These are phyloP conservation scores for Scaptomyza pallida DNA, from an alignment of 1,140 invertebrate genomes.

Conservation along the genomic window DNA sequence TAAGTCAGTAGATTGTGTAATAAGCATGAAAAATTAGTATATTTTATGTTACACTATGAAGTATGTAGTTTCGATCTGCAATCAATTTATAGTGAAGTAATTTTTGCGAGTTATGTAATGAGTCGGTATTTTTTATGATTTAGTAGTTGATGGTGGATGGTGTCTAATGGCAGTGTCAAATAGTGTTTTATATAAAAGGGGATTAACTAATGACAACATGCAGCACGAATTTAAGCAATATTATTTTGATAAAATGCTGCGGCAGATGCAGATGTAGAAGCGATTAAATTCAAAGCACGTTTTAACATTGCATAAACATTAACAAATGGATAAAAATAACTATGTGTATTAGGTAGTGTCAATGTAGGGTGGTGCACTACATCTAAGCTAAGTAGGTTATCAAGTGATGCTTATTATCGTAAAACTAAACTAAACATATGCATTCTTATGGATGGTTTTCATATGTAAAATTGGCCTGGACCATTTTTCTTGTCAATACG, in stretches of 20 bases:
- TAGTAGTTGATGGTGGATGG: slow-evolving; percentile 12
- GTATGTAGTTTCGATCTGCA: neutral
- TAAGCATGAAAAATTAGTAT: slow-evolving; percentile 39
- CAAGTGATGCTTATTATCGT: slow-evolving; percentile 16
- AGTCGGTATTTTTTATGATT: slow-evolving; percentile 5
- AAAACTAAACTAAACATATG: slow-evolving; percentile 24
- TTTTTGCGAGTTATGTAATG: slow-evolving; percentile 1
- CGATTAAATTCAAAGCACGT: slow-evolving; percentile 2
- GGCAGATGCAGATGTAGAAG: neutral
- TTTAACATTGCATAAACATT: slow-evolving; percentile 2
- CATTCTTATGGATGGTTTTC: neutral
- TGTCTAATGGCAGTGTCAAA: slow-evolving; percentile 24
- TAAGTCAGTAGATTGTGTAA: slow-evolving; percentile 7
- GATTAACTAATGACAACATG: slow-evolving; percentile 6
- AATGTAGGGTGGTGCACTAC: slow-evolving; percentile 24
- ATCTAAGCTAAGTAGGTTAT: slow-evolving; percentile 9
- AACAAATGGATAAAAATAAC: neutral
- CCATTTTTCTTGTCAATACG: too few species aligned
- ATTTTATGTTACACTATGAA: slow-evolving; percentile 7
- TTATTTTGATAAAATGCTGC: neutral
- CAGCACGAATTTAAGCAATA: slow-evolving; percentile 4
- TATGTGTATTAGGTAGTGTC: neutral
- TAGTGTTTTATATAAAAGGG: too few species aligned
- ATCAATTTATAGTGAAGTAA: neutral
- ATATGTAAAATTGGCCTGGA: too few species aligned